A percentile compares a stretch with the other conserved stretches of the same genome.
These are phyloP conservation scores for Proteles cristata DNA, from an alignment of 2,113 vertebrate species.

Conservation along the genomic window DNA sequence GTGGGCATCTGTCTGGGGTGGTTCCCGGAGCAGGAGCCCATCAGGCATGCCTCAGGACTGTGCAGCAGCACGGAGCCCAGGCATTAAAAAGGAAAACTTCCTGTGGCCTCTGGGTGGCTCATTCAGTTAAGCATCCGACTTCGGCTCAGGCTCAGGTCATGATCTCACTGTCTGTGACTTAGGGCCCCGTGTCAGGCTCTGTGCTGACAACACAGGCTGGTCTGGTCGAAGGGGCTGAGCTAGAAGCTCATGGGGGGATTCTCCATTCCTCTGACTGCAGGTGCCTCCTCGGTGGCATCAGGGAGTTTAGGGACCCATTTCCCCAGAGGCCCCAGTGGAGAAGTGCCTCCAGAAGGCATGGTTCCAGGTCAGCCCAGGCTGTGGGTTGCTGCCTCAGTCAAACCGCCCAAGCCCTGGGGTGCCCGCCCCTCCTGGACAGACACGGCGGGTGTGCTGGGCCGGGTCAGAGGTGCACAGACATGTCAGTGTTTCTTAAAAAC, in stretches of 20 bases:
- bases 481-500: not conserved
- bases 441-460: not conserved
- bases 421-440: not conserved
- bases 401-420: not conserved
- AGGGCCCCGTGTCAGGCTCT: too few relatives aligned
- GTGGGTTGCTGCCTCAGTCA: not conserved
- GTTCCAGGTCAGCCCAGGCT: not conserved
- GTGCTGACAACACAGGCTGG: not conserved
- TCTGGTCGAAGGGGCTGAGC: not conserved
- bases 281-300: not conserved
- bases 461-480: not conserved
- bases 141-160: too few relatives aligned
- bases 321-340: too few relatives aligned
- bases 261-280: not conserved
- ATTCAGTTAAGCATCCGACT: too few relatives aligned
- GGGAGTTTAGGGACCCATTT: not conserved
- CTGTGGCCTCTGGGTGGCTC: too few relatives aligned
- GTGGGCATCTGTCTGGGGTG: not conserved
- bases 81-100: not conserved
- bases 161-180: too few relatives aligned
- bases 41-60: not conserved
- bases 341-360: not conserved
- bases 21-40: not conserved
- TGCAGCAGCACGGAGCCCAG: not conserved
- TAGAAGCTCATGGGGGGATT: not conserved